These are phyloP conservation scores for Hymenopus coronatus DNA, from an alignment of 2,888 invertebrate species.

Conservation along the genomic window DNA sequence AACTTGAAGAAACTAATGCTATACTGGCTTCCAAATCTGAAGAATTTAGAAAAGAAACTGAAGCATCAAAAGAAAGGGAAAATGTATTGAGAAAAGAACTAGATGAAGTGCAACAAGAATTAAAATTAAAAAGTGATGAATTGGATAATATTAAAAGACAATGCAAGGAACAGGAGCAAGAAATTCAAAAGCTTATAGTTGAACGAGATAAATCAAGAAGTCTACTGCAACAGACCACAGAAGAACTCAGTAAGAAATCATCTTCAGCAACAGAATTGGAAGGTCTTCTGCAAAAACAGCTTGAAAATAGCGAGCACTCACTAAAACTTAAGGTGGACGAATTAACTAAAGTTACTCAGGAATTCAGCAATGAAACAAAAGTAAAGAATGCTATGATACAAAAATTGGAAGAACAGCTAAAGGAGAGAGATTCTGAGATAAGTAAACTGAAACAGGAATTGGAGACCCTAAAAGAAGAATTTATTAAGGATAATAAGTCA, in stretches of 20 bases:
- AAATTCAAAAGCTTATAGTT: constrained; percentile 41
- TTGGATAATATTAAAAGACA: constrained; percentile 38
- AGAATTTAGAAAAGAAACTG: constrained; percentile 30
- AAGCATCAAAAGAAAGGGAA: constrained; percentile 42
- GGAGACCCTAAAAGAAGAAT: constrained; percentile 24
- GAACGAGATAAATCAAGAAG: constrained; percentile 42
- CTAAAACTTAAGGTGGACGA: constrained; percentile 47
- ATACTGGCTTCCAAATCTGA: constrained; percentile 23
- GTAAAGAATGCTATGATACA: constrained; percentile 39
- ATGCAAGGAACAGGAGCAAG: constrained; percentile 32
- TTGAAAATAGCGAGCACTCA: constrained; percentile 46
- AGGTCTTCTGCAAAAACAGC: constrained; percentile 42
- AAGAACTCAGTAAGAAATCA: constrained; percentile 40
- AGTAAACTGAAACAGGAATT: constrained; percentile 34
- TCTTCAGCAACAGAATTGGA: constrained; percentile 39
- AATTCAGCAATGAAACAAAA: constrained; percentile 39
- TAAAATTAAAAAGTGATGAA: constrained; percentile 22
- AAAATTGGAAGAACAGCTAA: constrained; percentile 37
- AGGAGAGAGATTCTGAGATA: constrained; percentile 37
- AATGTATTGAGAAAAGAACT: constrained; percentile 26
- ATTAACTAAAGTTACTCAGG: constrained; percentile 45
- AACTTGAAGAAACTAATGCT: constrained; percentile 42
- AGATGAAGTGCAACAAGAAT: constrained; percentile 6
- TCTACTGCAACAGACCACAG: constrained; percentile 34
- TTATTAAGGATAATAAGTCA: constrained; percentile 31